phyloP scores from a whole-genome alignment of 2,888 invertebrate species.

The Dimorphilus gyrociliatus region DNA sequence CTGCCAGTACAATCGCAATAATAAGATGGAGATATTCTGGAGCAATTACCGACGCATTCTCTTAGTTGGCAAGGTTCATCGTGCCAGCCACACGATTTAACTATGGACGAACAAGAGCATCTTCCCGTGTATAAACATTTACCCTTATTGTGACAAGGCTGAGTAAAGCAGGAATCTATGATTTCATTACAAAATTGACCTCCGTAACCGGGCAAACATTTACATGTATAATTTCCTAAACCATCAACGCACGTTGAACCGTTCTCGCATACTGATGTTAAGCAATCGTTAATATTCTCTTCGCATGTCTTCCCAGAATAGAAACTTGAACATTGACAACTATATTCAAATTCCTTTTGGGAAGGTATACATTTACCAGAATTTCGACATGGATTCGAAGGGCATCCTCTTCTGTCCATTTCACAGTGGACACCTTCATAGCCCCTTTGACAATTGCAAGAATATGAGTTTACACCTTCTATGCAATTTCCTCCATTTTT shows the following conservation, averaged over 20 bases:
- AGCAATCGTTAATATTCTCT: constrained; percentile 8
- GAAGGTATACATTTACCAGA: constrained; percentile 55
- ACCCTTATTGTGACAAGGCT: constrained; percentile 15
- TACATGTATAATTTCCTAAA: constrained; percentile 5
- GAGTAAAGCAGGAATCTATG: constrained; percentile 6
- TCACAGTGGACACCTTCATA: constrained; percentile 5
- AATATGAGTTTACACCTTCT: constrained; percentile 14
- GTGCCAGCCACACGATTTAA: constrained; percentile 21
- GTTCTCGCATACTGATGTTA: constrained; percentile 5
- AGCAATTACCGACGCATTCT: constrained; percentile 14
- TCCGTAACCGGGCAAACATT: constrained; percentile 5
- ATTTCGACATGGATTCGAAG: constrained; percentile 79
- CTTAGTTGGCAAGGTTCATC: constrained; percentile 21
- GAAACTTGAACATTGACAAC: constrained; percentile 5
- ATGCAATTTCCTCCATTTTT: constrained; percentile 11
- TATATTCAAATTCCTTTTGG: constrained; percentile 9
- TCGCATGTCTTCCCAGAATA: constrained; percentile 5
- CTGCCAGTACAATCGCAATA: constrained; percentile 19
- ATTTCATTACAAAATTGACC: constrained; percentile 4
- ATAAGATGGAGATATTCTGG: too few species aligned
- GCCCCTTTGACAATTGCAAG: constrained; percentile 14
- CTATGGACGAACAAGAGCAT: constrained; percentile 20
- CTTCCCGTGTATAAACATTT: constrained; percentile 16
- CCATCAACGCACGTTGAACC: constrained; percentile 6
- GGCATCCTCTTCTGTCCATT: constrained; percentile 43